These are phyloP conservation scores for Yponomeuta malinellus DNA, from an alignment of 2,888 invertebrate species.

Conservation along the genomic window DNA sequence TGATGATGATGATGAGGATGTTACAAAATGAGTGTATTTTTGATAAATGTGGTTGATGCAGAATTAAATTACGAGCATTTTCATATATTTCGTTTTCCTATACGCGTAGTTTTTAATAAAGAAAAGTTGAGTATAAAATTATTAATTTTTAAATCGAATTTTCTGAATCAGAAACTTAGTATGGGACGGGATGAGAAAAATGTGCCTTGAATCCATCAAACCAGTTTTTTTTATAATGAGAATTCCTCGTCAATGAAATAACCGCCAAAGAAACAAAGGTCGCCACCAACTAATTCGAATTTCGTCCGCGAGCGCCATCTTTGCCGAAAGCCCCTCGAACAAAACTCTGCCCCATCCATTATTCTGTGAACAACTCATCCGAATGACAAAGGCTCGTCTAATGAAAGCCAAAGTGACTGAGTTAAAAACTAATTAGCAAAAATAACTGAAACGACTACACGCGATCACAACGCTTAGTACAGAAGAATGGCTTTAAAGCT, in stretches of 20 bases:
- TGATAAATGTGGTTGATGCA: too few relatives aligned
- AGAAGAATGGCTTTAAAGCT: not conserved
- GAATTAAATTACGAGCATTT: too few relatives aligned
- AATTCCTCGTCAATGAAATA: conserved; percentile 28
- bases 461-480: not conserved
- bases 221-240: too few relatives aligned
- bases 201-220: too few relatives aligned
- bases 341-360: not conserved
- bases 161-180: too few relatives aligned
- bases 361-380: not conserved
- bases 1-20: too few relatives aligned
- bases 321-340: not conserved
- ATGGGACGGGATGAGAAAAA: too few relatives aligned
- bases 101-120: too few relatives aligned
- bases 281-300: not conserved
- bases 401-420: not conserved
- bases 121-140: too few relatives aligned
- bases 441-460: not conserved
- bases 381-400: not conserved
- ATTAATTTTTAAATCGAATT: too few relatives aligned
- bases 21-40: too few relatives aligned
- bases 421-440: not conserved
- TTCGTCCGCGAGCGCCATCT: not conserved
- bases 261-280: not conserved
- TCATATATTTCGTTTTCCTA: too few relatives aligned